Evolutionary conservation across 1,140 invertebrate genomes (phyloP).

Genomic region (Tyrophagus putrescentiae): DNA sequence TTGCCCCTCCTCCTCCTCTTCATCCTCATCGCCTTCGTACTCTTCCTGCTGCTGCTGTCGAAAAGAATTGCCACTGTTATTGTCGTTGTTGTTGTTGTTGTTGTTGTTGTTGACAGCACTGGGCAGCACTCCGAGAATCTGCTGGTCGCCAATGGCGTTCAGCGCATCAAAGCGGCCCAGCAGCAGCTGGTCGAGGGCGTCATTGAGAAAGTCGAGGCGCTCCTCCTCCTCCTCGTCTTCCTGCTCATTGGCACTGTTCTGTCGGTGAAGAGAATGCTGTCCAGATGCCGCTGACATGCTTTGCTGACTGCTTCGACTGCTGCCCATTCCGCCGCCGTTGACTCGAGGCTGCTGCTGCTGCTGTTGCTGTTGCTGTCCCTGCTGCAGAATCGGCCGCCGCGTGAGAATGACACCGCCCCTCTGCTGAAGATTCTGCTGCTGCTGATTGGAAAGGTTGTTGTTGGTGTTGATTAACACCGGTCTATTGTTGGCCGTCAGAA

Average conservation of each 20-base stretch:
- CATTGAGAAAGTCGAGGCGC: slow-evolving; percentile 3
- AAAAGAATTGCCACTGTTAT: too few relatives aligned
- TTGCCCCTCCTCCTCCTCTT: too few relatives aligned
- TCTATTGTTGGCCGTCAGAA: background rate
- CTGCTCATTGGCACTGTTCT: background rate
- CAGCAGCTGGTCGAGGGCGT: slow-evolving; percentile 9
- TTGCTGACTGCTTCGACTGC: background rate
- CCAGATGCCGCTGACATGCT: background rate
- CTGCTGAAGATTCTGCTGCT: background rate
- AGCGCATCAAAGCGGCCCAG: slow-evolving; percentile 6
- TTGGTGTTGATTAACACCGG: too few relatives aligned
- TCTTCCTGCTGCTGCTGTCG: too few relatives aligned
- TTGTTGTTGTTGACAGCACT: background rate
- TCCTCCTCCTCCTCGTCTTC: background rate
- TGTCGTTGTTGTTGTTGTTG: slow-evolving; percentile 1
- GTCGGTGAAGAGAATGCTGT: background rate
- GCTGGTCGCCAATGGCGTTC: too few relatives aligned
- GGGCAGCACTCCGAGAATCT: background rate
- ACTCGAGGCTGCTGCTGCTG: too few relatives aligned
- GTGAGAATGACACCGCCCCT: too few relatives aligned
- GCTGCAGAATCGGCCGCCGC: too few relatives aligned
- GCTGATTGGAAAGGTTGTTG: background rate
- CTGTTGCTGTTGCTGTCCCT: too few relatives aligned
- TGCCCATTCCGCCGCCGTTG: too few relatives aligned
- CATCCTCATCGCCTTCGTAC: too few relatives aligned